Conservation (phyloP, 2,888 invertebrate genomes). For the Toxonevra muliebris region DNA sequence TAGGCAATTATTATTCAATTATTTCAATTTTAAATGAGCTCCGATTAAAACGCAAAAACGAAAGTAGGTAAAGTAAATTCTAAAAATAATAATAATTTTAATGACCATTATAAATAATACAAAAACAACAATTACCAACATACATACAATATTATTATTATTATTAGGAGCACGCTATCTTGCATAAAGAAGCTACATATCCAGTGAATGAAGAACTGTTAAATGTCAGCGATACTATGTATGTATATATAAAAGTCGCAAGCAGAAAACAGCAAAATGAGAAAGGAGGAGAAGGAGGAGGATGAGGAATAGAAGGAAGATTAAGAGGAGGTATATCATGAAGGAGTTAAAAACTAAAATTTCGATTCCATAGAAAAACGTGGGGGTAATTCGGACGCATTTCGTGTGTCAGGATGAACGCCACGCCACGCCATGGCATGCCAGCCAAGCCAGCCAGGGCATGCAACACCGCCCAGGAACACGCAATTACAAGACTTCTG, state of each 20-base stretch:
- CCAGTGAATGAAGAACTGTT: too few relatives aligned
- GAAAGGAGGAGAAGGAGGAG: slow-evolving; percentile 12
- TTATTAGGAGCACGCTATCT: not conserved
- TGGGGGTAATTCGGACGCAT: slow-evolving; percentile 1
- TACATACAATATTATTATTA: slow-evolving; percentile 24
- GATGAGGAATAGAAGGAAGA: too few relatives aligned
- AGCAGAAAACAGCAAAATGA: slow-evolving; percentile 5
- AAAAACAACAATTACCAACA: slow-evolving; percentile 21
- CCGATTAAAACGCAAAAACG: slow-evolving; percentile 6
- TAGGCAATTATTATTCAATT: slow-evolving; percentile 33
- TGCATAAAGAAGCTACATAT: not conserved
- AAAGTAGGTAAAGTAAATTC: slow-evolving; percentile 1
- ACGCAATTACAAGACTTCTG: not conserved
- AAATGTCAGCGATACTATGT: not conserved
- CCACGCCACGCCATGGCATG: slow-evolving; percentile 18
- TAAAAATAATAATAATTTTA: slow-evolving; percentile 33
- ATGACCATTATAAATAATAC: slow-evolving; percentile 31
- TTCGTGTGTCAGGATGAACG: not conserved
- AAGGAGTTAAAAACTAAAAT: too few relatives aligned
- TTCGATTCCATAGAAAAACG: not conserved
- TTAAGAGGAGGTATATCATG: too few relatives aligned
- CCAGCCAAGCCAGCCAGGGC: not conserved
- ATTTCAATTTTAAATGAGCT: slow-evolving; percentile 3
- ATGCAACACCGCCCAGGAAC: not conserved
- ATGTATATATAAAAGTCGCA: too few relatives aligned